Conservation (phyloP, 2,113 vertebrate genomes). For the Rana temporaria region DNA sequence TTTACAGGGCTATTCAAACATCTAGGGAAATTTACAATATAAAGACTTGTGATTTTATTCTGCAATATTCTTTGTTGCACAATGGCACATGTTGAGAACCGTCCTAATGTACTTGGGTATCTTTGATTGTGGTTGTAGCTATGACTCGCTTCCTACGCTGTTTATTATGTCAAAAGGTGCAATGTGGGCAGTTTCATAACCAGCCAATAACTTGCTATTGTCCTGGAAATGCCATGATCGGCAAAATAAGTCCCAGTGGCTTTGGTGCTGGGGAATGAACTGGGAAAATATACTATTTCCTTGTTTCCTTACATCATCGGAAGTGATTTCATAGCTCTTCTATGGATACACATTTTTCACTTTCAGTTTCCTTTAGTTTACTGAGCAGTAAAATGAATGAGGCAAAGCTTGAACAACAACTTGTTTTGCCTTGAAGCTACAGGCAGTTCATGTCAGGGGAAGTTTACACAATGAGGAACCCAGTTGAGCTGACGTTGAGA, state of each 20-base stretch:
- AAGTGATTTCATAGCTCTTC: slow-evolving; percentile 20
- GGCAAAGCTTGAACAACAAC: neutral
- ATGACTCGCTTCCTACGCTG: slow-evolving; percentile 24
- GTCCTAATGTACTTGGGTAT: neutral
- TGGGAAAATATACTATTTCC: slow-evolving; percentile 42
- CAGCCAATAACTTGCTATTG: neutral
- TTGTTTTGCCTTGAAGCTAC: neutral
- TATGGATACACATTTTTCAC: slow-evolving; percentile 9
- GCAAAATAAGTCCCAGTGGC: neutral
- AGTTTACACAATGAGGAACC: slow-evolving; percentile 40
- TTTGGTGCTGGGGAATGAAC: slow-evolving; percentile 12
- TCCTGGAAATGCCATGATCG: slow-evolving; percentile 33
- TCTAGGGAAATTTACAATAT: neutral
- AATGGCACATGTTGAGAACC: neutral
- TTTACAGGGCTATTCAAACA: no score
- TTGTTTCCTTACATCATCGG: slow-evolving; percentile 54
- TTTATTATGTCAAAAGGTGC: neutral
- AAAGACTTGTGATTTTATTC: neutral
- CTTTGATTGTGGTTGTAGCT: neutral
- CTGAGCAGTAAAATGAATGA: neutral
- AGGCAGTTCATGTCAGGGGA: neutral
- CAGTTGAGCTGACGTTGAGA: neutral
- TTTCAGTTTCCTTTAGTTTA: slow-evolving; percentile 20
- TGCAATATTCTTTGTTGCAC: slow-evolving; percentile 24
- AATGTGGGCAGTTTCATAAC: neutral